Conservation (phyloP, 92 coral and sea anemone genomes). For the Bergia sp. region DNA sequence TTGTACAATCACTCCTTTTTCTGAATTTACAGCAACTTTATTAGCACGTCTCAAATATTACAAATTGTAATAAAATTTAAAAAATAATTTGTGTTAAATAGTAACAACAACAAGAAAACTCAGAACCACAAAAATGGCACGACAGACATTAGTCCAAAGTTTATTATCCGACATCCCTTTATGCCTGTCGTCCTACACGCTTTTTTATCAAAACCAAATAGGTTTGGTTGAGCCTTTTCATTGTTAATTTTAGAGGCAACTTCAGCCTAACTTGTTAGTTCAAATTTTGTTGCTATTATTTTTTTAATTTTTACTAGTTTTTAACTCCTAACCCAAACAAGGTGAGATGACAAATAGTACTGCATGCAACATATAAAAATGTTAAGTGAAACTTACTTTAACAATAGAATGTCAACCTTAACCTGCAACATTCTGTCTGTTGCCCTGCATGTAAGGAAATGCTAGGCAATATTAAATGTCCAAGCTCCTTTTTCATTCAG, state of each 20-base stretch:
- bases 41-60: neutral
- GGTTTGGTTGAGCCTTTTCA: neutral
- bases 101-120: neutral
- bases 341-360: neutral
- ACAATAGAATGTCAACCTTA: neutral
- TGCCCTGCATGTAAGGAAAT: neutral
- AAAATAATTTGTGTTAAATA: neutral
- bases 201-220: neutral
- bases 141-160: neutral
- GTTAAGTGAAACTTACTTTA: neutral
- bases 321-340: neutral
- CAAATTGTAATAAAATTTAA: neutral
- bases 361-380: slow-evolving; percentile 1
- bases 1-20: neutral
- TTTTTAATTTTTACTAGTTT: neutral
- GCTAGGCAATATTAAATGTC: slow-evolving; percentile 12
- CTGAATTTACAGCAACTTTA: neutral
- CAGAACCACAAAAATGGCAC: neutral
- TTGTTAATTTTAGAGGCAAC: neutral
- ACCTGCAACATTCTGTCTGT: neutral
- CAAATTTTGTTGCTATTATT: neutral
- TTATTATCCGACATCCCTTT: neutral
- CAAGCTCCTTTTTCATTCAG: slow-evolving; percentile 22
- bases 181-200: neutral
- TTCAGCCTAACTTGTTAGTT: neutral